phyloP scores from a whole-genome alignment of 2,888 invertebrate genomes.

The Stenodema calcarata region DNA sequence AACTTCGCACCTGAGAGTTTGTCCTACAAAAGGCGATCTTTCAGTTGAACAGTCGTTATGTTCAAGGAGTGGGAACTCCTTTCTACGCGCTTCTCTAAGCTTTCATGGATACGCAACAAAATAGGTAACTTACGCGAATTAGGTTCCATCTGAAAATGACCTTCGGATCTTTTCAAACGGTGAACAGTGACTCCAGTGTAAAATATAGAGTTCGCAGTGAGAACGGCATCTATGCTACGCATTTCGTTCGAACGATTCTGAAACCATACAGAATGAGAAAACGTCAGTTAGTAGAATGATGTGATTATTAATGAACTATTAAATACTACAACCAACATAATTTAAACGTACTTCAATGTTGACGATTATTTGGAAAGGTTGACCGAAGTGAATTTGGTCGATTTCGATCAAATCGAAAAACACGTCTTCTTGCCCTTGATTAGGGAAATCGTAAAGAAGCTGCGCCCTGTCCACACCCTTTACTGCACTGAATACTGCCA shows the following conservation, averaged over 20 bases:
- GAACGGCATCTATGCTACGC: constrained; percentile 69
- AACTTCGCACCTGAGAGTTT: constrained; percentile 69
- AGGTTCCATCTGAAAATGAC: constrained; percentile 69
- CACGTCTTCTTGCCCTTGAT: constrained; percentile 69
- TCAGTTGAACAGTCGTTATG: too few species aligned
- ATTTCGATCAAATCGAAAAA: constrained; percentile 72
- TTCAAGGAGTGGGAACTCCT: not conserved
- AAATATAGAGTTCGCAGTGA: constrained; percentile 71
- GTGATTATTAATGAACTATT: not conserved
- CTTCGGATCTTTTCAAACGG: constrained; percentile 69
- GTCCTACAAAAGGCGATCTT: constrained; percentile 62
- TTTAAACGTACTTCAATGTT: constrained; percentile 68
- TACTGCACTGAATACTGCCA: constrained; percentile 72
- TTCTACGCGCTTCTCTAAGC: not conserved
- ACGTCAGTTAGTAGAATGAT: not conserved
- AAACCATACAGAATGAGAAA: constrained; percentile 37
- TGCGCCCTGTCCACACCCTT: constrained; percentile 69
- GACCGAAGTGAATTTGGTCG: constrained; percentile 71
- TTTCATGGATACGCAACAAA: not conserved
- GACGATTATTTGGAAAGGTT: constrained; percentile 72
- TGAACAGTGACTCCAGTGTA: constrained; percentile 74
- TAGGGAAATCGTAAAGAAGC: constrained; percentile 69
- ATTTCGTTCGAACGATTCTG: constrained; percentile 70
- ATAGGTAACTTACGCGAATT: constrained; percentile 63
- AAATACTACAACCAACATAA: too few species aligned